These are phyloP conservation scores for Sclerurus mexicanus DNA, from an alignment of 2,113 vertebrate genomes.

Conservation along the genomic window DNA sequence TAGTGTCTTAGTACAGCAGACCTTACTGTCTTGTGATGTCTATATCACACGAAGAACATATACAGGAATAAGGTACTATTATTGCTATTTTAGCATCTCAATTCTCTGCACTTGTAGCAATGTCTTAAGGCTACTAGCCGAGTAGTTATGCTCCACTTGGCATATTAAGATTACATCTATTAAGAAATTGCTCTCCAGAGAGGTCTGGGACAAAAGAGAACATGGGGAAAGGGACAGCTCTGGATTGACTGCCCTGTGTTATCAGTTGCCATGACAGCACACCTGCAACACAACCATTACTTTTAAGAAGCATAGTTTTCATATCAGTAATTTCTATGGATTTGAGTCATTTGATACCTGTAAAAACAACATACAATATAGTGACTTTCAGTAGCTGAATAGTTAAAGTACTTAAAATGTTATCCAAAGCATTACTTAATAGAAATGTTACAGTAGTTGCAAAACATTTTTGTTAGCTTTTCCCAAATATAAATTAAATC, in stretches of 20 bases:
- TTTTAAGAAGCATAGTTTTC: background rate
- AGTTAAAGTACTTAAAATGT: background rate
- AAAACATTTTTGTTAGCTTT: background rate
- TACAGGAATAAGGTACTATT: background rate
- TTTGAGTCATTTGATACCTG: background rate
- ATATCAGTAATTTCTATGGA: background rate
- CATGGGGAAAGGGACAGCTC: background rate
- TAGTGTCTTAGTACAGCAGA: background rate
- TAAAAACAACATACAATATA: background rate
- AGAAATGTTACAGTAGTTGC: background rate
- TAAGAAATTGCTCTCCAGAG: background rate
- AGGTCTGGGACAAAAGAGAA: background rate
- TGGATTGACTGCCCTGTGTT: background rate
- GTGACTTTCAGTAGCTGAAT: background rate
- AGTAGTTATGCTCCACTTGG: background rate
- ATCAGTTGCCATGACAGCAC: background rate
- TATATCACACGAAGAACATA: background rate
- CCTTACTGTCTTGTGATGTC: background rate
- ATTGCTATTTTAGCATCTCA: background rate
- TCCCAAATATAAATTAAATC: background rate
- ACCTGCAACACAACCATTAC: background rate
- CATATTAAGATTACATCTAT: background rate
- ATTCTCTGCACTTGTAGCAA: background rate
- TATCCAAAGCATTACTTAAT: background rate
- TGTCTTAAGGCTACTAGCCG: background rate